Evolutionary conservation across 2,113 vertebrate species (phyloP), one percentile per base, ranked within the genome.

Genomic region (human (Homo sapiens)): DNA sequence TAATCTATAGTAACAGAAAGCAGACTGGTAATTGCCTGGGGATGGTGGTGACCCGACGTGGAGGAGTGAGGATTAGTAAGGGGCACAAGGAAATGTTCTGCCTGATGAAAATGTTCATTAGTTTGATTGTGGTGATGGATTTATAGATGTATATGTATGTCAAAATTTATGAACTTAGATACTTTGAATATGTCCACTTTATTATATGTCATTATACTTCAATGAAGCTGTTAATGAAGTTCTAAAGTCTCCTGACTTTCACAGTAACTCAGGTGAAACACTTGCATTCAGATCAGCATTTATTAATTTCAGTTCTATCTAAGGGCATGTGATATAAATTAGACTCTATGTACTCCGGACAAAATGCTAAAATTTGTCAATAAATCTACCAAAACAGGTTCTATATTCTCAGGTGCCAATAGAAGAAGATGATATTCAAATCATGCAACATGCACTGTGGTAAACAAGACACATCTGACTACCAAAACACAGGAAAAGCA

Each of bases 171-270:
- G 27, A 72, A 79, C 10, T 78, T 50, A 25, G 0, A 14, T 20
- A 61, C 16, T 72, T 81, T 40, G 40, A 86, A 45, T 18, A 78
- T 25, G 11, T 32, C 8, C 5, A 61, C 20, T 70, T 61, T 38
- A 38, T 64, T 40, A 3, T 30, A 35, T 61, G 17, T 8, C 55
- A 48, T 22, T 13, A 70, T 52, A 14, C 1, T 9, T 88, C 3
- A 81, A 27, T 48, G 86, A 48, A 61, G 8, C 70, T 70, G 2
- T 27, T n/a, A 59, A 43, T 85, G 96, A 95, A 45, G 40, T 40
- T 90, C 43, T 38, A 88, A 94, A 89, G 1, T n/a, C 72, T 93
- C 94, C 0, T 78, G 76, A 94, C 82, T 95, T 92, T 64, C 86
- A 40, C 6, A 83, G 32, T 50, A 89, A 95, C 1, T 79, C 13